Evolutionary conservation across 2,888 invertebrate genomes (phyloP), one percentile per base, ranked within the genome.

Genomic region (Cephus nigrinus): DNA sequence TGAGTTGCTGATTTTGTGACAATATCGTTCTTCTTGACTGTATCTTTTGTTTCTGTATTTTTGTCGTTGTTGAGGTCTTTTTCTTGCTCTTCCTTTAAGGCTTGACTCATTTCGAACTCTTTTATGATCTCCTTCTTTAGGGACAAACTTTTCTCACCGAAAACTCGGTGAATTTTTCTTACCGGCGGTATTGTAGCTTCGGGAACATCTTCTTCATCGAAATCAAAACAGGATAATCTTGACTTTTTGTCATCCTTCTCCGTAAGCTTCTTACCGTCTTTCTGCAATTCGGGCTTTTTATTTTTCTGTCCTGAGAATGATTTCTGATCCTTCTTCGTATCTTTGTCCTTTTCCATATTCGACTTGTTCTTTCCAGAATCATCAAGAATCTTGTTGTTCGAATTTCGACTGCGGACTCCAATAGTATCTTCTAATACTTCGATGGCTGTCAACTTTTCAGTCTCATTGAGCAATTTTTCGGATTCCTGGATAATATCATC

Each of bases 201-300:
- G 85, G 93, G 94, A 88, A 95, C 94, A 83, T 96, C 96, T 81
- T 96, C 96, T 75, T 95, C 95, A 83, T 95, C 95, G 88, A 96
- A 96, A 90, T 97, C 96, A 88, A 96, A 97, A 88, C 96, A 96
- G 0, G 96, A 95, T 76, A 94, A 92, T 31, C 92, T 91, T 84
- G 90, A 93, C 92, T 82, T 93, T 90, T 90, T 93, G 91, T 86
- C 88, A 78, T 89, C 84, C 75, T 87, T 88, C 36, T 88, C 85
- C 23, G 76, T 76, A 32, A 71, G 0, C 71, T 71, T 76, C 78
- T 78, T 76, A 74, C 75, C 72, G 33, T 92, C 89, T 84, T 92
- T 92, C 31, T 92, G 92, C 5, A 92, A 92, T 31, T 89, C 79
- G n/a, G 73, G 32, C 74, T 82, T 84, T 35, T 84, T 82, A 33